A percentile compares a stretch with the other conserved stretches of the same genome.
phyloP scores from a whole-genome alignment of 2,888 invertebrate species.

The Leptinotarsa rubiginosa region DNA sequence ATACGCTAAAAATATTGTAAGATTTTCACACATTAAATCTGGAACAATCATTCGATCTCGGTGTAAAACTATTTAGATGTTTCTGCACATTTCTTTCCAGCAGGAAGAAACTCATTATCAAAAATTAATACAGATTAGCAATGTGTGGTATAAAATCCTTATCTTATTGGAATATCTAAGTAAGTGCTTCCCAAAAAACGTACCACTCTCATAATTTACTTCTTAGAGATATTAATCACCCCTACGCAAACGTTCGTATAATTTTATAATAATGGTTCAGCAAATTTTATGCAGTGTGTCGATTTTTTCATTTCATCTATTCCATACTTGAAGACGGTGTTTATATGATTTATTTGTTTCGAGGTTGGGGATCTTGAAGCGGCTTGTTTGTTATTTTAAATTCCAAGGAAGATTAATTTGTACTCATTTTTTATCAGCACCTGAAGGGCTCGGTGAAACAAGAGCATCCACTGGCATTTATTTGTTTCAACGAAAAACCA shows the following conservation, averaged over 20 bases:
- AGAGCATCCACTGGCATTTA: too few species aligned
- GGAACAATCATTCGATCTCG: constrained; percentile 11
- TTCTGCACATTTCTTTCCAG: constrained; percentile 29
- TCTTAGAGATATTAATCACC: constrained; percentile 46
- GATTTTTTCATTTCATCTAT: constrained; percentile 4
- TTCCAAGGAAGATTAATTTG: neutral
- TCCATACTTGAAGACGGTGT: neutral
- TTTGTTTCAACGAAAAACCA: too few species aligned
- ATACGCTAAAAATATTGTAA: too few species aligned
- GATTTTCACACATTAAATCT: neutral
- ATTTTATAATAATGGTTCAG: constrained; percentile 40
- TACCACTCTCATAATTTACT: constrained; percentile 43
- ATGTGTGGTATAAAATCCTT: constrained; percentile 50
- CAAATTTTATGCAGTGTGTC: constrained; percentile 33
- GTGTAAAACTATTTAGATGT: constrained; percentile 23
- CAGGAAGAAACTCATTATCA: constrained; percentile 53
- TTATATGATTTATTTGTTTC: constrained; percentile 7
- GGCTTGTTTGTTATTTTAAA: neutral
- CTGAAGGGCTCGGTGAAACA: too few species aligned
- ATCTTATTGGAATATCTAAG: constrained; percentile 51
- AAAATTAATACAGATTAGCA: constrained; percentile 56
- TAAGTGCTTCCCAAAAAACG: constrained; percentile 41
- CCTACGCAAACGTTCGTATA: constrained; percentile 46
- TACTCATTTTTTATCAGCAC: too few species aligned
- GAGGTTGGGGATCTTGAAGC: neutral